Percentiles rank a stretch among this genome's conserved stretches.
Evolutionary conservation across 2,888 invertebrate species (phyloP).

Genomic region (Morpho achilles): DNA sequence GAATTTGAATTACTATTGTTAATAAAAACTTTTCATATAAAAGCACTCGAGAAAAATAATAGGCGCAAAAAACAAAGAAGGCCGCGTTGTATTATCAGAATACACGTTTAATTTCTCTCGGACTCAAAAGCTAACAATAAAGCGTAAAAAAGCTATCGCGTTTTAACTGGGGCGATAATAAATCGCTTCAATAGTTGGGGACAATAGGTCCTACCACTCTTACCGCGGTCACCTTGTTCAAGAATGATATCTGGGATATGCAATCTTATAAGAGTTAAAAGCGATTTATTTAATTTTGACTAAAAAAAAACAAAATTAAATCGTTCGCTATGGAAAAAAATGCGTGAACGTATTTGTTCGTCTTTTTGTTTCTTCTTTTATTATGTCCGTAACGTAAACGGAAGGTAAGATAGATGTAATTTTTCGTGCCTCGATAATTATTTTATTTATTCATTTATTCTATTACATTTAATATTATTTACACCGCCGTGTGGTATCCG

Average conservation of each 20-base stretch:
- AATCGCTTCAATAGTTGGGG: constrained; percentile 19
- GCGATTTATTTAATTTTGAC: too few species aligned
- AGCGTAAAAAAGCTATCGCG: constrained; percentile 21
- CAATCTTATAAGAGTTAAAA: background rate
- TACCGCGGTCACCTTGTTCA: constrained; percentile 1
- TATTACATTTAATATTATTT: too few species aligned
- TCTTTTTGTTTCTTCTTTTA: too few species aligned
- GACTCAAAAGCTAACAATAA: constrained; percentile 14
- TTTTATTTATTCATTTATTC: too few species aligned
- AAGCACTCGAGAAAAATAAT: constrained; percentile 4
- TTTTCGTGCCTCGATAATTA: too few species aligned
- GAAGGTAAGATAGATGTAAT: too few species aligned
- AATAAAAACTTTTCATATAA: background rate
- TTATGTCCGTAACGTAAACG: too few species aligned
- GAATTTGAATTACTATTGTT: too few species aligned
- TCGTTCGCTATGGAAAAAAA: too few species aligned
- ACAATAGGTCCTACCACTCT: constrained; percentile 19
- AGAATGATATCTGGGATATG: background rate
- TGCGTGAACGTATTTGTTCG: too few species aligned
- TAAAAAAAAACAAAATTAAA: too few species aligned
- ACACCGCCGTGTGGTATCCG: too few species aligned
- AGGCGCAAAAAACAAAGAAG: constrained; percentile 4
- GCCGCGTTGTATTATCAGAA: constrained; percentile 3
- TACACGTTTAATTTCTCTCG: constrained; percentile 12
- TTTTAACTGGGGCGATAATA: constrained; percentile 25